Evolutionary conservation across 2,797 vertebrate species (phyloP), one percentile per base, ranked within the genome.

Genomic region (Coranthus polyacanthus): DNA sequence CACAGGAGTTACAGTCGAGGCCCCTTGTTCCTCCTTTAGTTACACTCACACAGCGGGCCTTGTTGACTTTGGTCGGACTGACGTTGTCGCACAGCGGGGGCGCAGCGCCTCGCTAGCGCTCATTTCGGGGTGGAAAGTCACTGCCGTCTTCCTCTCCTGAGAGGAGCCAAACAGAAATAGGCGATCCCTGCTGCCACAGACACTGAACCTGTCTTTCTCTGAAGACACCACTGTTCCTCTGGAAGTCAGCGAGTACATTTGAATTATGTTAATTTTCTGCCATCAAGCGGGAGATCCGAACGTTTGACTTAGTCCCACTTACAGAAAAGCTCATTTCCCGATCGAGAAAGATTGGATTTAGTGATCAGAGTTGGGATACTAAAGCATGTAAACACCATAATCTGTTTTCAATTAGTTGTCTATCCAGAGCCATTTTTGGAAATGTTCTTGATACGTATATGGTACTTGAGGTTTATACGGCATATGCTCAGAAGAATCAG

Each of bases 71-170:
- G 34, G 34, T 37, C 34, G 34, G 34, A 37, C 34, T 10, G 34
- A 37, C 34, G 34, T 37, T 37, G 34, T 37, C 34, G 34, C 34
- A 37, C 34, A 37, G 34, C 34, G 11, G 34, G 11, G 24, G 24
- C 24, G 3, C 3, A 26, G 24, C 24, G 24, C 24, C 24, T 26
- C 24, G 24, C 80, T 60, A 22, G 51, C 3, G 22, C 78, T 82
- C 74, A 72, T 72, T 88, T 82, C 42, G 8, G 52, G 66, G 16
- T 83, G 86, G 86, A 88, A 85, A 87, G 86, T 81, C 84, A 82
- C 78, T 15, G 42, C 54, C 1, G 59, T 32, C 76, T 79, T 81
- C 73, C 75, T 80, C 54, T 79, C 39, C 22, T 34, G 66, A 62
- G 59, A 75, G 55, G 37, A 15, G 49, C 41, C 39, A 17, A 59